These are phyloP conservation scores for Oxyruncus cristatus DNA, from an alignment of 2,113 vertebrate genomes.

Conservation along the genomic window DNA sequence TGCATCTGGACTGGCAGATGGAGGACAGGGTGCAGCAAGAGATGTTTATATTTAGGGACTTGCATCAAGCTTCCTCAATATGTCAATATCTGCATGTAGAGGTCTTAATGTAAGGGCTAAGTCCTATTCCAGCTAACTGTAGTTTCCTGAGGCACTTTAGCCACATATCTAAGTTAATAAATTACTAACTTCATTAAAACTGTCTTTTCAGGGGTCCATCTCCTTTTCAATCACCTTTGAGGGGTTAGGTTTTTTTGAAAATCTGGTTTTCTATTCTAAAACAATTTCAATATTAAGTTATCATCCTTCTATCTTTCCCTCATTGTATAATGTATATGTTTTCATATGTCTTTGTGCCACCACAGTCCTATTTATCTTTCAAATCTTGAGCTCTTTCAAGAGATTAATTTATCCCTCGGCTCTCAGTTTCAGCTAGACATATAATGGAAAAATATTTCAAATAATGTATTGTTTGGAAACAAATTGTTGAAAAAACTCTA, in stretches of 20 bases:
- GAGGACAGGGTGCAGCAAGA: not conserved
- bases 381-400: not conserved
- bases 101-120: not conserved
- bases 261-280: not conserved
- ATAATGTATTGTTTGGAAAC: not conserved
- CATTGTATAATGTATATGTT: not conserved
- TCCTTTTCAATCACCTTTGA: not conserved
- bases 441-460: not conserved
- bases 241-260: not conserved
- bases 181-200: not conserved
- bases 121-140: not conserved
- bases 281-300: not conserved
- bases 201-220: not conserved
- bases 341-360: not conserved
- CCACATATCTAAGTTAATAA: not conserved
- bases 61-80: not conserved
- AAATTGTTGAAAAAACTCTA: not conserved
- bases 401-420: not conserved
- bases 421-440: not conserved
- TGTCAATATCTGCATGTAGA: not conserved
- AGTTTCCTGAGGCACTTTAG: not conserved
- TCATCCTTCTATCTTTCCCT: not conserved
- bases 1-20: not conserved
- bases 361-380: not conserved
- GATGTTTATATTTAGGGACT: not conserved